phyloP scores from a whole-genome alignment of 2,113 vertebrate species.

The Desmodus rotundus region DNA sequence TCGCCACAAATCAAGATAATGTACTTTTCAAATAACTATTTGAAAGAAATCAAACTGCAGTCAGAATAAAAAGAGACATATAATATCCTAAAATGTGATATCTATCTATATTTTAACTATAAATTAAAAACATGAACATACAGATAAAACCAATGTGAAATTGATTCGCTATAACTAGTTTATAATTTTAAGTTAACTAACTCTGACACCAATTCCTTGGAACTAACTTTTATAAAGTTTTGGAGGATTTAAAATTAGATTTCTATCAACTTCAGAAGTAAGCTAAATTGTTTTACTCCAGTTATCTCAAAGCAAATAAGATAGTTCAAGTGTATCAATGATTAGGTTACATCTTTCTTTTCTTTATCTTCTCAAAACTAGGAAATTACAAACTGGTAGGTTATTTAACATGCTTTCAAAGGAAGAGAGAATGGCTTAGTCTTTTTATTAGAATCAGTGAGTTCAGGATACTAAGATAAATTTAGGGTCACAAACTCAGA shows the following conservation, averaged over 20 bases:
- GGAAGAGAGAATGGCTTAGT: neutral
- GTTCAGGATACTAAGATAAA: neutral
- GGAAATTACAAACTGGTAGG: neutral
- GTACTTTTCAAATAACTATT: slow-evolving; percentile 10
- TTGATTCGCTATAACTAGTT: neutral
- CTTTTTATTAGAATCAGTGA: neutral
- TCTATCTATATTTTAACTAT: neutral
- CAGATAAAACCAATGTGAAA: neutral
- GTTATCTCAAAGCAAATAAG: slow-evolving; percentile 10
- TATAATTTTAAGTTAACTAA: slow-evolving; percentile 11
- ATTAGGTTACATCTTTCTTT: neutral
- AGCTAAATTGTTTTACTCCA: neutral
- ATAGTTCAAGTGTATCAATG: neutral
- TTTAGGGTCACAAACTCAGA: neutral
- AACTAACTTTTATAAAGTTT: slow-evolving; percentile 10
- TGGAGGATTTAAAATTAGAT: neutral
- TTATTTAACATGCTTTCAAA: slow-evolving; percentile 22
- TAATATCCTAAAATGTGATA: neutral
- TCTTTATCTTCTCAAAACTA: neutral
- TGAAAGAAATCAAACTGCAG: slow-evolving; percentile 9
- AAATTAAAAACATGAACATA: neutral
- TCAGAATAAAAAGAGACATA: neutral
- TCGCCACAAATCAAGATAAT: neutral
- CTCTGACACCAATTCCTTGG: neutral
- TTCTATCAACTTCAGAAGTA: neutral